Base-by-base conservation (phyloP, 2,113 vertebrate species). In the Dicerorhinus sumatrensis region DNA sequence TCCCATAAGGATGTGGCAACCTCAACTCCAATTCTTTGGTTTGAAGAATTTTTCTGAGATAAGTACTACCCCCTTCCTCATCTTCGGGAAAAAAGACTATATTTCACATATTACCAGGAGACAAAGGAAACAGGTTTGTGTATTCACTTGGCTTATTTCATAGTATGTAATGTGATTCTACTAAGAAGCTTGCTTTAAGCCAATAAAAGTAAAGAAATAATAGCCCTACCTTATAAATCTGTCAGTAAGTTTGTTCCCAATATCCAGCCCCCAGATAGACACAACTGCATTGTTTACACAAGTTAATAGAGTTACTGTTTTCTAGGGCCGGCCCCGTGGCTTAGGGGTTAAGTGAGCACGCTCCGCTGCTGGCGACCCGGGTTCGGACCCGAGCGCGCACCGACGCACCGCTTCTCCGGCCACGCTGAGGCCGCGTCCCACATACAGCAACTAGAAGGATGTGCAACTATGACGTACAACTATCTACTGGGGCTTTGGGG, bases 1-100 rank as follows among this genome's bases (percentile, higher is more conserved):
- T 96, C 54, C 51, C 36, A 97, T 84, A 88, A 93, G 87, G 11
- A 89, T 82, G 12, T 73, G 31, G 70, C 27, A 94, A 92, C 14
- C 27, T 92, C 23, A 92, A 84, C 48, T 90, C 27, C 6, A 88
- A 13, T 14, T 88, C 18, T 83, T 89, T 39, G 14, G n/a, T 85
- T 97, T 84, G 48, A 93, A 94, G 51, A 94, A 90, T 88, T 92
- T 96, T 48, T 91, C n/a, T 88, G 60, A 69, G 14, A 36, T 92
- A 75, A 79, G 31, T 48, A 97, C 29, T 75, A 75, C n/a, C 25
- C 60, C 60, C 77, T 89, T 92, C 67, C 27, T 67, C 7, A 94
- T 20, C n/a, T 48, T 72, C 1, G 9, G 51, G 27, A 48, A 54
- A 69, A n/a, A 60, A 21, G 11, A 36, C 72, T 89, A 20, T 69